Percentiles rank a stretch among this genome's conserved stretches.
Conservation (phyloP, 1,140 invertebrate species). For the Platyscapa corneri region DNA sequence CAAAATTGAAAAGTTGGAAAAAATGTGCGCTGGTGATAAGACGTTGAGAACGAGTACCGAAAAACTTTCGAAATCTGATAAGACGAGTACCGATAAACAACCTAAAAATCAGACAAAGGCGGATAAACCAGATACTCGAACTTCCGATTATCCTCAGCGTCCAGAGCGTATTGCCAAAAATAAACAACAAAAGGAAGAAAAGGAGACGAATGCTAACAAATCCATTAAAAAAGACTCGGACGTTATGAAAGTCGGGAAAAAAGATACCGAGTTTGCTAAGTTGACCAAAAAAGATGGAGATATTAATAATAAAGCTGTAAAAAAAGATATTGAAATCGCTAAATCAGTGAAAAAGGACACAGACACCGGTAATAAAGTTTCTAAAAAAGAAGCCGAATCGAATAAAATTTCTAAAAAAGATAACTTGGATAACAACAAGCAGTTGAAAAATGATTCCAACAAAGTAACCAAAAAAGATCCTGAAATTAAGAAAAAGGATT, state of each 20-base stretch:
- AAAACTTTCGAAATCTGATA: constrained; percentile 57
- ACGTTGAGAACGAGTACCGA: constrained; percentile 57
- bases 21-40: constrained; percentile 58
- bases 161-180: constrained; percentile 17
- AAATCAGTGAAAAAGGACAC: constrained; percentile 34
- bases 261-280: constrained; percentile 17
- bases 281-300: constrained; percentile 33
- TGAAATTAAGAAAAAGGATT: constrained; percentile 24
- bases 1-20: constrained; percentile 63
- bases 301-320: constrained; percentile 19
- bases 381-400: constrained; percentile 43
- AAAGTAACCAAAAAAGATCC: constrained; percentile 53
- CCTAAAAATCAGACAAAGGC: constrained; percentile 50
- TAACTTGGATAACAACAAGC: neutral
- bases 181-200: constrained; percentile 50
- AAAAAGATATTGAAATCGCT: constrained; percentile 37
- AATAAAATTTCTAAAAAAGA: constrained; percentile 36
- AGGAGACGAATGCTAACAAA: constrained; percentile 45
- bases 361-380: constrained; percentile 60
- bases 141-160: constrained; percentile 7
- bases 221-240: constrained; percentile 32
- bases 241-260: constrained; percentile 17
- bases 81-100: constrained; percentile 53
- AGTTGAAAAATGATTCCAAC: constrained; percentile 51
- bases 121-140: constrained; percentile 51